Evolutionary conservation across 2,888 invertebrate species (phyloP), one percentile per base, ranked within the genome.

Genomic region (Acrobasis suavella): DNA sequence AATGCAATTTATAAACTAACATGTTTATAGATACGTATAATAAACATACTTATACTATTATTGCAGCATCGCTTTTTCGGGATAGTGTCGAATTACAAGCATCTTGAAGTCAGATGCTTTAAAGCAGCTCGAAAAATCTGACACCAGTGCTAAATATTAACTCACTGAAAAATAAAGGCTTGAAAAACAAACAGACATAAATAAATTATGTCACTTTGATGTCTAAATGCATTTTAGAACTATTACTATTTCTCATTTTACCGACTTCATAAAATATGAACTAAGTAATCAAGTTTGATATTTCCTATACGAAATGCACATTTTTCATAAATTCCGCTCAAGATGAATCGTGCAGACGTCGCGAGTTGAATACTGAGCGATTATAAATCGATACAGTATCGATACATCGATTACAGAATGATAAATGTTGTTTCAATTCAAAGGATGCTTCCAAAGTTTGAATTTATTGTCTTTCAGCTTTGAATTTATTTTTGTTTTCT

Each of bases 321-420:
- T 56, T 56, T 56, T 56, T 56, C 56, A 56, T 22, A 56, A 56
- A 8, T 42, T 56, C 42, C 9, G 17, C 17, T 42, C 9, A 56
- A 56, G 56, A 56, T 42, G 56, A 56, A 56, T 56, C 42, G 56
- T 56, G 17, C 8, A 17, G 56, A 14, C 46, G 42, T 22, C 42
- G 17, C 14, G 16, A 56, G 56, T 39, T 42, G 56, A 56, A 42
- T 42, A 56, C 56, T 56, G 42, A 56, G 14, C 56, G 56, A 56
- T 56, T 56, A 56, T 56, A 56, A 42, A 56, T 56, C 56, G 56
- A 56, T 56, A 56, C 56, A 39, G 15, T 42, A 56, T 56, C 56
- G 22, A 56, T 56, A 22, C 14, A 46, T 56, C 56, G 56, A 56
- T 56, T 56, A 42, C 42, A 42, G 56, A 46, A 56, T 56, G 56